phyloP scores from a whole-genome alignment of 2,888 invertebrate species.

The Troides oblongomaculatus region DNA sequence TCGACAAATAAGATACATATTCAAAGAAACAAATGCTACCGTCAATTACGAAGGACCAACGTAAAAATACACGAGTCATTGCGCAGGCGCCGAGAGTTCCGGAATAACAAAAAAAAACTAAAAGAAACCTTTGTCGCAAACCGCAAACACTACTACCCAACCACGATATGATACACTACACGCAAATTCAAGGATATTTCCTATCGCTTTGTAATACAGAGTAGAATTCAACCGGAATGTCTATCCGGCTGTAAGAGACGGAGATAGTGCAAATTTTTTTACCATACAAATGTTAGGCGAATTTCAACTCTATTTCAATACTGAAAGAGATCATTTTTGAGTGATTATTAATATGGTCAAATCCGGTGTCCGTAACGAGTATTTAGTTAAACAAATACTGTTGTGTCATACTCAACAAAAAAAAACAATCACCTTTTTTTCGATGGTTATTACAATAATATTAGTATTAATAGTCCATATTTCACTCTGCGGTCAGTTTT shows the following conservation, averaged over 20 bases:
- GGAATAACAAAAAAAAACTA: constrained; percentile 24
- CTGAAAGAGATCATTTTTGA: background rate
- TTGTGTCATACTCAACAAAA: constrained; percentile 45
- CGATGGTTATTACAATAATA: constrained; percentile 48
- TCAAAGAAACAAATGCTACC: constrained; percentile 22
- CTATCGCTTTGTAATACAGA: constrained; percentile 3
- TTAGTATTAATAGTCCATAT: constrained; percentile 52
- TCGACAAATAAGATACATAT: too few species aligned
- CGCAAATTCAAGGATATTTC: background rate
- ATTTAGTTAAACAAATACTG: constrained; percentile 42
- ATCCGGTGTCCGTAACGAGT: constrained; percentile 31
- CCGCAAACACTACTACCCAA: constrained; percentile 33
- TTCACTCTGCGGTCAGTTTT: constrained; percentile 39
- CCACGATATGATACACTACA: background rate
- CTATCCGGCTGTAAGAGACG: background rate
- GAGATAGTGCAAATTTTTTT: constrained; percentile 12
- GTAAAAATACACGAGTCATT: constrained; percentile 40
- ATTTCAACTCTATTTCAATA: background rate
- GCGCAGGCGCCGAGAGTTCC: constrained; percentile 41
- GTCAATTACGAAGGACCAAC: constrained; percentile 30
- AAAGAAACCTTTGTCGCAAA: constrained; percentile 41
- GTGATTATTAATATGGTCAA: background rate
- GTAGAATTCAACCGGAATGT: background rate
- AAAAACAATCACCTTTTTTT: constrained; percentile 39
- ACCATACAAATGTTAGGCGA: background rate